Conservation (phyloP, 2,797 vertebrate genomes). For the Eulemur rubriventer region DNA sequence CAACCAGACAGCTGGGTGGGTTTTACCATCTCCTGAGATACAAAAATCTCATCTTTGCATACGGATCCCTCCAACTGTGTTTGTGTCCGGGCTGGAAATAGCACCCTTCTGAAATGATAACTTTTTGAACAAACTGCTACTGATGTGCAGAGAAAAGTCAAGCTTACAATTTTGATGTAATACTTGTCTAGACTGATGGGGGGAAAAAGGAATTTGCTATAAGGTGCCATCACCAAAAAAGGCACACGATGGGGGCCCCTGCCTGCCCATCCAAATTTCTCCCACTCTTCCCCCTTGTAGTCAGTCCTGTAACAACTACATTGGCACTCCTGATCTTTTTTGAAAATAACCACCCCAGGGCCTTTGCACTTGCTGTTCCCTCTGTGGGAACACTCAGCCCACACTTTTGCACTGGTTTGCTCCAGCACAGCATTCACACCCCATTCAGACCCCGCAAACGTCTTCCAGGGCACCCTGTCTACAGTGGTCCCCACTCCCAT, state of each 20-base stretch:
- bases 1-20: conserved; percentile 50
- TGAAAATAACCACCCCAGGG: not conserved
- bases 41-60: not conserved
- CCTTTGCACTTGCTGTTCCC: not conserved
- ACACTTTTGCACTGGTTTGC: not conserved
- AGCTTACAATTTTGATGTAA: not conserved
- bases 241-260: accelerated
- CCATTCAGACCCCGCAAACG: not conserved
- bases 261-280: not conserved
- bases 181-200: not conserved
- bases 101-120: not conserved
- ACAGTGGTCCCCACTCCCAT: not conserved
- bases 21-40: not conserved
- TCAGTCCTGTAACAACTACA: accelerated
- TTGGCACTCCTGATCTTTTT: not conserved
- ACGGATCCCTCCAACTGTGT: not conserved
- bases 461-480: too few species aligned
- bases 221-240: not conserved
- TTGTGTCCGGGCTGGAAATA: not conserved
- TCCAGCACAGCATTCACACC: not conserved
- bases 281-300: too few species aligned
- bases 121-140: not conserved
- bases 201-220: not conserved
- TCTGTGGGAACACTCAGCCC: not conserved
- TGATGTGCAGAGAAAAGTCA: not conserved